Percentiles rank a stretch among this genome's conserved stretches.
These are phyloP conservation scores for Frankliniella fusca DNA, from an alignment of 2,888 invertebrate species.

Conservation along the genomic window DNA sequence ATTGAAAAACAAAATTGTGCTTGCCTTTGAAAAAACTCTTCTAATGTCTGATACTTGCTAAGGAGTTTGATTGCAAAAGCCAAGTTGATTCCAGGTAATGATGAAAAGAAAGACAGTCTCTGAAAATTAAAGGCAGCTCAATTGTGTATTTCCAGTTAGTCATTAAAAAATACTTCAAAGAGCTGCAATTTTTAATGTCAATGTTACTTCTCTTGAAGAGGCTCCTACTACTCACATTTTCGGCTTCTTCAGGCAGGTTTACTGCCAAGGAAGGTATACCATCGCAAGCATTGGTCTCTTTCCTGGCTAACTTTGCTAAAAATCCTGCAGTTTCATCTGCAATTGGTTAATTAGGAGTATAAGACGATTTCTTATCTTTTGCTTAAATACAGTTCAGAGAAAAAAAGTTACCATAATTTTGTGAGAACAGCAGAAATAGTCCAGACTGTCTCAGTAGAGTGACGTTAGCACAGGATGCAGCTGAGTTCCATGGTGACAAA, in stretches of 20 bases:
- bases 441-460: background rate
- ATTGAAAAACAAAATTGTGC: background rate
- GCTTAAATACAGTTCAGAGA: background rate
- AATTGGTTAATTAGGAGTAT: background rate
- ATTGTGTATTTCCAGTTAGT: background rate
- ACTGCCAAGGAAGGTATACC: background rate
- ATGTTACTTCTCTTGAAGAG: background rate
- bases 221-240: background rate
- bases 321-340: background rate
- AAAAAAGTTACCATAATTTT: background rate
- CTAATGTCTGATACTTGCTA: background rate
- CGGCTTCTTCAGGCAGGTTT: background rate
- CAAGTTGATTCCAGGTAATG: background rate
- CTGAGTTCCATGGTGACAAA: background rate
- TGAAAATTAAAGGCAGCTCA: background rate
- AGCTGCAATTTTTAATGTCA: background rate
- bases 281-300: background rate
- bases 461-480: background rate
- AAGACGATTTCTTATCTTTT: background rate
- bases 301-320: constrained; percentile 1
- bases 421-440: background rate
- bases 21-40: background rate
- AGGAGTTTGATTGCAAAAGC: background rate
- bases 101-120: background rate
- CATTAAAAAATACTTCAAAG: background rate